Base-by-base conservation (phyloP, 2,113 vertebrate genomes). In the Menidia beryllina region DNA sequence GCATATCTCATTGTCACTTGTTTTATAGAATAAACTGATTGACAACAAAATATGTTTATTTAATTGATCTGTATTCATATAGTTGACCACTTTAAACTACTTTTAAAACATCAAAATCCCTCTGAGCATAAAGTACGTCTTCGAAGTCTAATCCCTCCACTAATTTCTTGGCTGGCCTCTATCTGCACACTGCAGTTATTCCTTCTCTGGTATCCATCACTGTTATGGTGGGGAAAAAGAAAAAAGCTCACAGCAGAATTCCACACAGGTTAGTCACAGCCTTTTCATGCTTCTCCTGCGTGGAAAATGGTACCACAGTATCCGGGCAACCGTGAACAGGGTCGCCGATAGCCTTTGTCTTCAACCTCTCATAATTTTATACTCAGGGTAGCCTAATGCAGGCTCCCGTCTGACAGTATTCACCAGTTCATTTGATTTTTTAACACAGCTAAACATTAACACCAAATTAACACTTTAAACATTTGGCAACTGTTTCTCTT, bases 221-320 rank as follows among this genome's bases (percentile, higher is more conserved):
- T 24, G 52, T 71, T 27, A 43, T 20, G 50, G 34, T 30, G 55
- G 6, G 41, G 14, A 12, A 23, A 10, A 36, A 47, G 10, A 25
- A 27, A 61, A 34, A 34, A 36, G 2, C 26, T 62, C 34, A 49
- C 20, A 21, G 43, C 24, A 74, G 60, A 62, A 75, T 82, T 72
- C 20, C 36, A 57, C 39, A 63, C 26, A 34, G 21, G 19, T 20
- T 7, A 45, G 43, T 71, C 75, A 75, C 0, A 0, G 20, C 51
- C 64, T 64, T 75, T 67, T 84, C 36, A 67, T 75, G n/a, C 57
- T 60, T 27, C 23, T 68, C 25, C 64, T n/a, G n/a, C 63, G 68
- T 79, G 23, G 49, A 70, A 77, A 74, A 58, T 19, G 14, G 38
- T 57, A 61, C 17, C 5, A 0, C 17, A 43, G 59, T 69, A 76